Evolutionary conservation across 2,113 vertebrate species (phyloP).

Genomic region (Rhinopomastus cyanomelas): DNA sequence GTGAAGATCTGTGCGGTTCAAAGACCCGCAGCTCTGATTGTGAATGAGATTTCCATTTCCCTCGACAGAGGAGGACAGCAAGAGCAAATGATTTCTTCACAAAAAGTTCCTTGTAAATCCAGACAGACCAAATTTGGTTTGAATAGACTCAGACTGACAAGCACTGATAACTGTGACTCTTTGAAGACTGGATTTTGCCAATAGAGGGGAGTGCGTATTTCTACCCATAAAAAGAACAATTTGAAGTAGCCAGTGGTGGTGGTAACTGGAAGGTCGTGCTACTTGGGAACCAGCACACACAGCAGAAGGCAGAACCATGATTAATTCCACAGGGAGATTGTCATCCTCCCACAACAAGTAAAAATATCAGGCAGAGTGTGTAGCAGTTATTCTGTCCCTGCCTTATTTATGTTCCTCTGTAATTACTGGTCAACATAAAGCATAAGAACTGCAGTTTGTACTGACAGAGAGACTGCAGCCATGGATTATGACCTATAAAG

Average conservation of each 20-base stretch:
- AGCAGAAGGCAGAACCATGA: background rate
- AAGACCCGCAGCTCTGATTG: conserved; percentile 15
- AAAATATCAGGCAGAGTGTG: background rate
- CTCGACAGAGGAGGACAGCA: background rate
- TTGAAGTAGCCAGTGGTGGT: background rate
- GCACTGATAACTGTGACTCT: background rate
- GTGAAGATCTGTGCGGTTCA: background rate
- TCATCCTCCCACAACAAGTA: background rate
- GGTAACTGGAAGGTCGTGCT: background rate
- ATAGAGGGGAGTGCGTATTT: background rate
- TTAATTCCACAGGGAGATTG: background rate
- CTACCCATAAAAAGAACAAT: background rate
- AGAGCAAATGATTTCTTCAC: background rate
- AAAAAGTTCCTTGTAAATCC: background rate
- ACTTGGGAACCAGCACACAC: background rate
- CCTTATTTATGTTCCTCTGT: background rate
- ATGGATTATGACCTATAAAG: background rate
- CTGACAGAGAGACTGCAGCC: background rate
- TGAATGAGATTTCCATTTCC: conserved; percentile 9
- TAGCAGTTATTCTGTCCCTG: background rate
- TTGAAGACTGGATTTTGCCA: background rate
- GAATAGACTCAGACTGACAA: conserved; percentile 20
- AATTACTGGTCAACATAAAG: background rate
- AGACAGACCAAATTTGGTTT: background rate
- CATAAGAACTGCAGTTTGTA: background rate